Base-by-base conservation (phyloP, 2,797 vertebrate genomes). In the Cossypha dichroa region DNA sequence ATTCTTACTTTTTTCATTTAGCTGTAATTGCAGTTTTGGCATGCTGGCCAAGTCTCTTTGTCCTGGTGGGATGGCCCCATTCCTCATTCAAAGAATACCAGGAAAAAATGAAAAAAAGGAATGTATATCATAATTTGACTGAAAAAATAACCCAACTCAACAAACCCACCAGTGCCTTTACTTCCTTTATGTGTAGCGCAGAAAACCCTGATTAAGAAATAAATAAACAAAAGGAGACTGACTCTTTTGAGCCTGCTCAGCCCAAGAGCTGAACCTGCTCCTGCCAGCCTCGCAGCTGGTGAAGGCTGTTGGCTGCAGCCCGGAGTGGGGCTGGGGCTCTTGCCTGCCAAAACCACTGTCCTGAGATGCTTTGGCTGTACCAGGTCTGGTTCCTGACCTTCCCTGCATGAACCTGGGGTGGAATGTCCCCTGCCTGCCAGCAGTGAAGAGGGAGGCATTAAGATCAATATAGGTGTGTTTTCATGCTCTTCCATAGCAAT, bases 11-110 rank as follows among this genome's bases (percentile, higher is more conserved):
- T 74, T 69, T 88, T 68, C 79, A 74, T 96, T 96, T 93, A 93
- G 51, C 64, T 93, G 19, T 95, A 95, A 95, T 93, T 96, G 91
- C 80, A 77, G 38, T 93, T 96, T 96, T 97, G 90, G 86, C 85
- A 56, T 40, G 49, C 75, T 54, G 66, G 60, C 41, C 76, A 94
- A 41, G 76, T 94, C 45, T 95, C 56, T 94, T 95, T 38, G 17
- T 89, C 45, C 82, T 91, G 85, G 26, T 2, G 2, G 2, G 25
- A 90, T 51, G 33, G 29, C 52, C 73, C 26, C 36, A 45, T 89
- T 96, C 45, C 43, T 95, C 79, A 40, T 29, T 84, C 45, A 92
- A 90, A 96, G 80, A 95, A 83, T 60, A 93, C 17, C 23, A 36
- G 56, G 64, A 93, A 93, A 91, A 88, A 14, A 7, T n/a, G 10